Percentiles rank a stretch among this genome's conserved stretches.
These are phyloP conservation scores for Ridgeia piscesae DNA, from an alignment of 1,140 invertebrate species.

Conservation along the genomic window DNA sequence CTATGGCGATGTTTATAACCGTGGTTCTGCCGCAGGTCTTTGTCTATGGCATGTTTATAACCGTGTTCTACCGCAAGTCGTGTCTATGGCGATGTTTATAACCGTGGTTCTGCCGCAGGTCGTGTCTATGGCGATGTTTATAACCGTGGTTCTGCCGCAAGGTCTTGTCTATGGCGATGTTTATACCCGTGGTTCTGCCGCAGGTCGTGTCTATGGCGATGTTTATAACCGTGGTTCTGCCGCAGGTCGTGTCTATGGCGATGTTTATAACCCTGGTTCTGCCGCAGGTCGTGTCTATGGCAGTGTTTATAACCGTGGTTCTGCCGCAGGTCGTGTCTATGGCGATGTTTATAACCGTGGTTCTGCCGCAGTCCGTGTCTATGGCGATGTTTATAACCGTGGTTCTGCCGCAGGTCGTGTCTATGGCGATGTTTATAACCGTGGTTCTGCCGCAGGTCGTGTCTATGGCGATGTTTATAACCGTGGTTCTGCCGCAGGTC, in stretches of 20 bases:
- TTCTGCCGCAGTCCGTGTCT: not conserved
- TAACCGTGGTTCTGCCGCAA: not conserved
- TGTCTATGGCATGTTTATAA: not conserved
- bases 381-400: slow-evolving; percentile 7
- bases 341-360: not conserved
- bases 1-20: slow-evolving; percentile 6
- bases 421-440: slow-evolving; percentile 6
- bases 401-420: not conserved
- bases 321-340: slow-evolving; percentile 10
- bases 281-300: slow-evolving; percentile 13
- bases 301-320: not conserved
- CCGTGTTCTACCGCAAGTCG: slow-evolving; percentile 14
- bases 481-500: slow-evolving; percentile 4
- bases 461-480: not conserved
- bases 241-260: slow-evolving; percentile 15
- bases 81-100: slow-evolving; percentile 8
- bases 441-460: slow-evolving; percentile 9
- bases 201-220: slow-evolving; percentile 16
- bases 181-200: not conserved
- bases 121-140: not conserved
- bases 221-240: not conserved
- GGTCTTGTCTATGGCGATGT: slow-evolving; percentile 11
- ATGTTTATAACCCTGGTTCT: not conserved
- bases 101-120: slow-evolving; percentile 7
- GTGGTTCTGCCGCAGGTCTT: not conserved